Conservation (phyloP, 2,113 vertebrate species). For the Muntiacus muntjak region DNA sequence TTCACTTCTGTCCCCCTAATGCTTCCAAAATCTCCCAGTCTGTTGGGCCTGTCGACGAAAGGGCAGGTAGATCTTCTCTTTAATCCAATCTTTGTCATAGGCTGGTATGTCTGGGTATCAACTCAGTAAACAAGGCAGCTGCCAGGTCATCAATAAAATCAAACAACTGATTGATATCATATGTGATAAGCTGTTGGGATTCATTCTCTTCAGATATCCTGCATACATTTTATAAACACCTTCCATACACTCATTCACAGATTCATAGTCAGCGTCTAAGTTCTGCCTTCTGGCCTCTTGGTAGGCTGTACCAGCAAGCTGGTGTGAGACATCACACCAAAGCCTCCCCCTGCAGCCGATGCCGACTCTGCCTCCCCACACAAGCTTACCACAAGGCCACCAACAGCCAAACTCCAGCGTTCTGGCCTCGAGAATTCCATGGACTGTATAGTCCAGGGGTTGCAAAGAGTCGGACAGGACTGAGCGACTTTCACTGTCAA, state of each 20-base stretch:
- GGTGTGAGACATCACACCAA: not conserved
- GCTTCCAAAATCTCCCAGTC: not conserved
- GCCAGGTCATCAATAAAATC: not conserved
- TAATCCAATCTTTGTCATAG: not conserved
- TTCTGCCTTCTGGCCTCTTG: not conserved
- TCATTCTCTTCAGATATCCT: not conserved
- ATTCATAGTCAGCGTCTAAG: not conserved
- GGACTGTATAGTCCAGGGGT: not conserved
- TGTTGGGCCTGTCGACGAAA: not conserved
- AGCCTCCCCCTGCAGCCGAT: not conserved
- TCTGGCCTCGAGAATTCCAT: not conserved
- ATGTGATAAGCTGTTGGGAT: not conserved
- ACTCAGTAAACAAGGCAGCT: not conserved
- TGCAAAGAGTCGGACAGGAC: not conserved
- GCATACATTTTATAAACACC: not conserved
- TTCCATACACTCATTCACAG: not conserved
- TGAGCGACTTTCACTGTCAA: not conserved
- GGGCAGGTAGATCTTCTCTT: not conserved
- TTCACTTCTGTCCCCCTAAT: accelerated
- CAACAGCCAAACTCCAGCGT: not conserved
- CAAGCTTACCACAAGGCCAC: accelerated
- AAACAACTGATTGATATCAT: not conserved
- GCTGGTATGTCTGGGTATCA: not conserved
- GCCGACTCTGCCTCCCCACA: accelerated
- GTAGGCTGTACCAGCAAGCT: not conserved